Base-by-base conservation (phyloP, 1,140 invertebrate genomes). In the Euglossa dilemma region DNA sequence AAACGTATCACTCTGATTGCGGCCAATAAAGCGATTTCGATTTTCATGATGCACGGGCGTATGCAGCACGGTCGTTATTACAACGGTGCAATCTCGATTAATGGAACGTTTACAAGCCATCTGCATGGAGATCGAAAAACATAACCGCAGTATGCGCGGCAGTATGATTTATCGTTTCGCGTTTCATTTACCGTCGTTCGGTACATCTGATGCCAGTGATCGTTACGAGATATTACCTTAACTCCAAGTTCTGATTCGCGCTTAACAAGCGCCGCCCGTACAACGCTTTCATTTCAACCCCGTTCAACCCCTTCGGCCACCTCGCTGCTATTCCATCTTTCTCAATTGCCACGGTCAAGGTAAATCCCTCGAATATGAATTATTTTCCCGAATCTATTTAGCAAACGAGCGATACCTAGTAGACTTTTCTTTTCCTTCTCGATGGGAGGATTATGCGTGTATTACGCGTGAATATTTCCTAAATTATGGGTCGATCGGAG, bases 71-170 rank as follows among this genome's bases (percentile, higher is more conserved):
- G 50, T 59, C 66, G 77, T 71, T 80, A 72, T 61, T 80, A 72
- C 45, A 63, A 80, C 67, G 25, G 20, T 36, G 45, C 56, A 36
- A 50, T 81, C 71, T 59, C 71, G 71, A 81, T 81, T 81, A 81
- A 66, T 81, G 71, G 79, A 74, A 75, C 79, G 79, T 80, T 80
- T 80, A 72, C 77, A 72, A 71, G 67, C 77, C 77, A 80, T 80
- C 77, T 66, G 61, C 59, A 66, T 66, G 79, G 71, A 74, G n/a
- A 81, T 74, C 59, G 79, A 83, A 77, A 83, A 83, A 76, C 64
- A 61, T 70, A 77, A 77, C 72, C 54, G 28, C 73, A 43, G 64
- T 61, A 47, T 61, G 73, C 25, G 25, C 20, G 47, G 14, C 80
- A 28, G 47, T 18, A 54, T 83, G 74, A 83, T 83, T 83, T 83